These are phyloP conservation scores for Alcis repandata DNA, from an alignment of 2,888 invertebrate genomes.

Conservation along the genomic window DNA sequence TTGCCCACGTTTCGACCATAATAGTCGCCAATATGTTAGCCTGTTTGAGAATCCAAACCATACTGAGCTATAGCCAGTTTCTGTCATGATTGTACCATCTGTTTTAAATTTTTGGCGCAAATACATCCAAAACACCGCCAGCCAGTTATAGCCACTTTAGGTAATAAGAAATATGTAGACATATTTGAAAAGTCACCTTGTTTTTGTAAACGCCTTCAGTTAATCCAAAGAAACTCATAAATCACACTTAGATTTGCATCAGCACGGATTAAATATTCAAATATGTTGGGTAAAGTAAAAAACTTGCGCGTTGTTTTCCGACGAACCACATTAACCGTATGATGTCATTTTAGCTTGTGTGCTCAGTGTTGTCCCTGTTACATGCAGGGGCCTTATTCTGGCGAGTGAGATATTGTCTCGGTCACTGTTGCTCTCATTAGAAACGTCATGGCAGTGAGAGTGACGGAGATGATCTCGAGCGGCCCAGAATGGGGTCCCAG, in stretches of 20 bases:
- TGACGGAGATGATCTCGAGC: too few relatives aligned
- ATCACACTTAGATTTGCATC: constrained; percentile 43
- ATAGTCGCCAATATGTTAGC: constrained; percentile 47
- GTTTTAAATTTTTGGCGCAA: constrained; percentile 1
- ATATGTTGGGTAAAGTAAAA: constrained; percentile 18
- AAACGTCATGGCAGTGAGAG: too few relatives aligned
- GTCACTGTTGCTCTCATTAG: too few relatives aligned
- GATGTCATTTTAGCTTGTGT: constrained; percentile 65
- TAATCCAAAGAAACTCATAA: constrained; percentile 16
- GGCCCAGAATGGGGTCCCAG: too few relatives aligned
- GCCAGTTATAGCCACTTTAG: not conserved
- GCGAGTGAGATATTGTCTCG: too few relatives aligned
- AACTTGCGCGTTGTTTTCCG: constrained; percentile 28
- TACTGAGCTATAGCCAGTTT: constrained; percentile 10
- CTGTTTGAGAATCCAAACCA: constrained; percentile 33
- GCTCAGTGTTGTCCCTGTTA: too few relatives aligned
- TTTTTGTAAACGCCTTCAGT: constrained; percentile 11
- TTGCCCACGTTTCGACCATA: constrained; percentile 60
- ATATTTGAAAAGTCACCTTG: constrained; percentile 18
- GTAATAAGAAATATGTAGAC: not conserved
- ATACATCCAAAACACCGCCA: not conserved
- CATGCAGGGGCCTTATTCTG: too few relatives aligned
- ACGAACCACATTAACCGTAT: constrained; percentile 50
- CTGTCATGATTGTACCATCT: constrained; percentile 13
- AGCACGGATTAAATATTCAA: constrained; percentile 24